These are phyloP conservation scores for Podotricha telesiphe DNA, from an alignment of 2,888 invertebrate genomes.

Conservation along the genomic window DNA sequence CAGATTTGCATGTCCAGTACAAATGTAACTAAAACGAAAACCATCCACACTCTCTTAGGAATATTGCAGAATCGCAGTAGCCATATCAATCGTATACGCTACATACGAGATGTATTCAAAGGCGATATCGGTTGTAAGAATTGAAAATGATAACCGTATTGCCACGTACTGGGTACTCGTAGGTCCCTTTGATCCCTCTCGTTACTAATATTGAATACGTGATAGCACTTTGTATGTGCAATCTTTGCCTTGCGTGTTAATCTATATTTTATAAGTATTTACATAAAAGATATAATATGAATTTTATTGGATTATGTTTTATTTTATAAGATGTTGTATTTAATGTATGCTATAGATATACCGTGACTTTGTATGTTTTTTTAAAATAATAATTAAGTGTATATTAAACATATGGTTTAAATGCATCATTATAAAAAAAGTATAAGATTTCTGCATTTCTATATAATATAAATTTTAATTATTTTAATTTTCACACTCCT, in stretches of 20 bases:
- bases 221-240: slow-evolving; percentile 43
- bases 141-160: slow-evolving; percentile 47
- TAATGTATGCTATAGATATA: too few species aligned
- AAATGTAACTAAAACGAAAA: background rate
- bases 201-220: slow-evolving; percentile 58
- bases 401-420: too few species aligned
- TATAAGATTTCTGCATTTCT: too few species aligned
- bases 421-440: too few species aligned
- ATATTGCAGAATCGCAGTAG: slow-evolving; percentile 14
- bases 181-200: slow-evolving; percentile 53
- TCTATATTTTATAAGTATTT: slow-evolving; percentile 10
- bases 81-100: slow-evolving; percentile 28
- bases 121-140: slow-evolving; percentile 42
- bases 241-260: slow-evolving; percentile 38
- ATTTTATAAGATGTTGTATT: too few species aligned
- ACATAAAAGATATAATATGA: background rate
- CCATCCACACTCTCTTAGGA: background rate
- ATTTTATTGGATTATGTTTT: slow-evolving; percentile 4
- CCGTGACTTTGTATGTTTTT: too few species aligned
- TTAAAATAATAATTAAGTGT: too few species aligned
- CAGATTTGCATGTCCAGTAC: background rate
- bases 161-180: slow-evolving; percentile 40
- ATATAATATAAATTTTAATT: too few species aligned
- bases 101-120: slow-evolving; percentile 43
- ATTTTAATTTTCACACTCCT: too few species aligned